phyloP scores from a whole-genome alignment of 2,888 invertebrate species.

The Maniola hyperantus region DNA sequence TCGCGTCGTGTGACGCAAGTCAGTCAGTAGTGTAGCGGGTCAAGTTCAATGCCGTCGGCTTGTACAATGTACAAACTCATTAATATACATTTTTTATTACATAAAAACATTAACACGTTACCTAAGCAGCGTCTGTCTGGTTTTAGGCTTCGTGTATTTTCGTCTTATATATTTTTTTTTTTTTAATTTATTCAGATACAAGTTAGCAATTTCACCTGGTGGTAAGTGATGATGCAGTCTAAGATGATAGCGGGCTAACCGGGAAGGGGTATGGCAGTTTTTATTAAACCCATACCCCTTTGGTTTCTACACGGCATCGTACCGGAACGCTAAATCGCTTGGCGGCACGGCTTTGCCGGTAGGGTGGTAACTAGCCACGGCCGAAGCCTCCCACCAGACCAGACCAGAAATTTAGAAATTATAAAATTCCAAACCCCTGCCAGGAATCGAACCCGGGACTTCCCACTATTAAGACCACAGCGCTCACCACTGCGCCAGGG shows the following conservation, averaged over 20 bases:
- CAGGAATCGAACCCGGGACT: too few species aligned
- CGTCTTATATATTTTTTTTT: too few species aligned
- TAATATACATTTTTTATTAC: constrained; percentile 4
- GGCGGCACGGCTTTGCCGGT: neutral
- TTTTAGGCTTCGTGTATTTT: too few species aligned
- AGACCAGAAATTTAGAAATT: too few species aligned
- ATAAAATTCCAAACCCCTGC: too few species aligned
- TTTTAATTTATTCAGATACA: neutral
- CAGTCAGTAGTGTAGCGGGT: too few species aligned
- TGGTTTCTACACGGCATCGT: neutral
- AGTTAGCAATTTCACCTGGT: neutral
- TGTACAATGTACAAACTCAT: neutral
- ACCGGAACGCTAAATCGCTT: neutral
- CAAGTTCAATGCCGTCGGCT: neutral
- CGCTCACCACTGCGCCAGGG: too few species aligned
- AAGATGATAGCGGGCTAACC: neutral
- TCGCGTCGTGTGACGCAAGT: too few species aligned
- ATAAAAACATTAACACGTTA: neutral
- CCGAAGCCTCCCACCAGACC: neutral
- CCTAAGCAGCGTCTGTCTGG: constrained; percentile 1
- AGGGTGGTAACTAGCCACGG: neutral
- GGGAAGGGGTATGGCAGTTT: neutral
- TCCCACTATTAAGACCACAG: too few species aligned
- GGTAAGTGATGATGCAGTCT: neutral
- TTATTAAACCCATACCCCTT: neutral